phyloP scores from a whole-genome alignment of 1,140 invertebrate species.

The Steinernema khuongi region DNA sequence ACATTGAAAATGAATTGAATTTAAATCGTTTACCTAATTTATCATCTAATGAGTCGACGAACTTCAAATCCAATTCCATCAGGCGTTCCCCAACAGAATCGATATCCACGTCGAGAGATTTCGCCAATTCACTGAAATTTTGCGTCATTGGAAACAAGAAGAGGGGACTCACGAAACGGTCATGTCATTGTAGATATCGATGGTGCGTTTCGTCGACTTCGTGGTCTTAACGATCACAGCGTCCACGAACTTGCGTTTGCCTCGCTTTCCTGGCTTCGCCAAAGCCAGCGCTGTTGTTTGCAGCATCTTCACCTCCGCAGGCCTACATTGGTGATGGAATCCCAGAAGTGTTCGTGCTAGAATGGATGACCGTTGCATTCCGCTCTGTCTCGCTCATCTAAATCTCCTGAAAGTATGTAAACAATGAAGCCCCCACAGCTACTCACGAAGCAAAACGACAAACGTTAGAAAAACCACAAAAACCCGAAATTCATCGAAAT shows the following conservation, averaged over 20 bases:
- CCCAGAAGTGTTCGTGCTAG: neutral
- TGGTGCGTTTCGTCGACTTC: constrained; percentile 39
- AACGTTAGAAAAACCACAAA: too few relatives aligned
- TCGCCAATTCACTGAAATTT: constrained; percentile 40
- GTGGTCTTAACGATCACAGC: constrained; percentile 34
- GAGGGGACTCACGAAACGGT: constrained; percentile 27
- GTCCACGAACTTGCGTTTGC: constrained; percentile 34
- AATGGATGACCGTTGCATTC: neutral
- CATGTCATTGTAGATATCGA: constrained; percentile 43
- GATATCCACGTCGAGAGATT: constrained; percentile 27
- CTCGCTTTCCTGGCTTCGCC: constrained; percentile 19
- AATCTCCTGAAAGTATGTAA: too few relatives aligned
- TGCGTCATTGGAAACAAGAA: constrained; percentile 7
- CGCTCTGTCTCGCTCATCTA: neutral
- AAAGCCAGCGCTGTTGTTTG: neutral
- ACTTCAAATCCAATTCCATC: constrained; percentile 25
- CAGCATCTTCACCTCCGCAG: neutral
- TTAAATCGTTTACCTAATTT: constrained; percentile 23
- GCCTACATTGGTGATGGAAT: neutral
- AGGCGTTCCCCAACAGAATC: constrained; percentile 37
- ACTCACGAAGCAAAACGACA: too few relatives aligned
- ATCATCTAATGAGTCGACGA: constrained; percentile 26
- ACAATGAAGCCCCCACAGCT: too few relatives aligned
- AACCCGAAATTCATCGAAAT: too few relatives aligned
- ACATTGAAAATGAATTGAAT: constrained; percentile 25